phyloP scores from a whole-genome alignment of 2,113 vertebrate genomes.

The Calcarius ornatus region DNA sequence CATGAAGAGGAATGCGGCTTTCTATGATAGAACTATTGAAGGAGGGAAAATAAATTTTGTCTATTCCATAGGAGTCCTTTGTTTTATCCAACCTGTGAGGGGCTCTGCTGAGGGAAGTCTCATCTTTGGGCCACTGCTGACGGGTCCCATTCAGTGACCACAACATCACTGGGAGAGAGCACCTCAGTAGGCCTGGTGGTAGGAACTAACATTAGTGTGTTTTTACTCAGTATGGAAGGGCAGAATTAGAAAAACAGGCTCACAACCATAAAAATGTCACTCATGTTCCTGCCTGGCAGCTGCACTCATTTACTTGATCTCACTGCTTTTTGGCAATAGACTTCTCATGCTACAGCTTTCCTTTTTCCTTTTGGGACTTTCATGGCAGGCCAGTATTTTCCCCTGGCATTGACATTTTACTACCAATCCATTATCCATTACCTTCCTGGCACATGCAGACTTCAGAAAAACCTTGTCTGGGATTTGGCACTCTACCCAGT shows the following conservation, averaged over 20 bases:
- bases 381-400: not conserved
- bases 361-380: not conserved
- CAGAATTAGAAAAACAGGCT: conserved; percentile 2
- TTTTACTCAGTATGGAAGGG: not conserved
- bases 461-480: conserved; percentile 1
- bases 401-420: not conserved
- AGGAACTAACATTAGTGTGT: not conserved
- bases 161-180: not conserved
- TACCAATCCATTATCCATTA: conserved; percentile 32
- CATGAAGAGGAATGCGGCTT: not conserved
- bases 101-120: not conserved
- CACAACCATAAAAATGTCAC: not conserved
- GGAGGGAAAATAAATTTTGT: not conserved
- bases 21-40: not conserved
- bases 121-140: not conserved
- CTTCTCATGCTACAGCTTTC: not conserved
- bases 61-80: not conserved
- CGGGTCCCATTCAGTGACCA: not conserved
- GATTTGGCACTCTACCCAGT: not conserved
- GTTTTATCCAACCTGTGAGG: not conserved
- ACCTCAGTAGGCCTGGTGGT: not conserved
- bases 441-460: not conserved
- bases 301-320: not conserved
- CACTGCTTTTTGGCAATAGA: not conserved
- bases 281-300: not conserved